A percentile compares a stretch with the other conserved stretches of the same genome.
phyloP scores from a whole-genome alignment of 2,797 vertebrate species.

The Peromyscus eremicus region DNA sequence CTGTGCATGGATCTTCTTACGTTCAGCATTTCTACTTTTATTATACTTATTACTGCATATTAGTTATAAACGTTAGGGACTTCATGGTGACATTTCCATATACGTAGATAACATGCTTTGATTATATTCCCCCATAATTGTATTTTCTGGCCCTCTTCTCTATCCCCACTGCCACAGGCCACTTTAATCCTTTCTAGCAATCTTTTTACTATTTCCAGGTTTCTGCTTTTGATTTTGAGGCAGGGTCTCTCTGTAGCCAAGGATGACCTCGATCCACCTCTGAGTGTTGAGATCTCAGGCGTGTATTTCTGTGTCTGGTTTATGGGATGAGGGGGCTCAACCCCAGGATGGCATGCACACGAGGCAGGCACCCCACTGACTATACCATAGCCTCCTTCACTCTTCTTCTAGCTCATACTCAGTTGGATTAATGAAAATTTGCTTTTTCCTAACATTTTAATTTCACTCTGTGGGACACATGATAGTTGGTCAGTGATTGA shows the following conservation, averaged over 20 bases:
- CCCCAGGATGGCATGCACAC: too few species aligned
- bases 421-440: background rate
- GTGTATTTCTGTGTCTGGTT: background rate
- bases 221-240: background rate
- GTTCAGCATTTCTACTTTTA: background rate
- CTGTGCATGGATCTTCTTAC: background rate
- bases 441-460: constrained; percentile 6
- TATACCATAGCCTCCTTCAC: background rate
- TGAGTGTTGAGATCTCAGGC: background rate
- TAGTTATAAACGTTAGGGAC: background rate
- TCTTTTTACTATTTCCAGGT: background rate
- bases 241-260: background rate
- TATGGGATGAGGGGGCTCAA: background rate
- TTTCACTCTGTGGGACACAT: background rate
- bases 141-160: background rate
- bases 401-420: background rate
- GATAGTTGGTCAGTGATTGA: background rate
- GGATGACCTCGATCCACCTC: background rate
- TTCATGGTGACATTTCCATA: background rate
- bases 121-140: background rate
- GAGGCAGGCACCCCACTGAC: background rate
- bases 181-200: background rate
- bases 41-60: background rate
- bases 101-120: background rate
- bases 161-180: too few species aligned